Evolutionary conservation across 2,113 vertebrate genomes (phyloP), one percentile per base, ranked within the genome.

Genomic region (Malurus alboscapulatus): DNA sequence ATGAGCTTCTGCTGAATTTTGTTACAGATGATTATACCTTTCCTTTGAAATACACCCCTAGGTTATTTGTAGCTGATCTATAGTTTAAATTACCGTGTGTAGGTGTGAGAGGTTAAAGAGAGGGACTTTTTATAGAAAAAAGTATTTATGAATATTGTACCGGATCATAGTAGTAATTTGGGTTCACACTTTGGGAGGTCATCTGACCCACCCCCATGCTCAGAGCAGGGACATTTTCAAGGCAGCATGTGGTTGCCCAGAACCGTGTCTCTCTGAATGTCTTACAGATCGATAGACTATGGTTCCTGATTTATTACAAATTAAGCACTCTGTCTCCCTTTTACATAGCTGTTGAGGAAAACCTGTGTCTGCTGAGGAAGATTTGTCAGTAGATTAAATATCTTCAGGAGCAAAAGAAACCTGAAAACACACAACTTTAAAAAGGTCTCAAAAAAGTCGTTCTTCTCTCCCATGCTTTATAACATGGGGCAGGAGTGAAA

Each of bases 1-100:
- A 58, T 54, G n/a, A 84, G 30, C 69, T 84, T 81, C 57, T 93
- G 69, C 32, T 87, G 84, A 69, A 72, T 91, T 84, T 91, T 87
- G 27, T 69, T 63, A 54, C 67, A 44, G 30, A 32, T 92, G 75
- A 76, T 93, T 92, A 63, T 92, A 66, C 78, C 55, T 94, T 85
- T 91, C 47, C 71, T 89, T 92, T 91, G 75, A 85, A 93, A 83
- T 87, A 48, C 12, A 71, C 30, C 21, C 40, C 36, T 42, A 32
- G 24, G 84, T 89, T 94, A 80, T 93, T 89, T 95, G 84, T 89
- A 91, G 87, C 67, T 89, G 90, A 73, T 87, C 38, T 30, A 13
- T 34, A 73, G 71, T 45, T 87, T 65, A 95, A 92, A 92, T 93
- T 71, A 38, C 79, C 17, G 2, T 74, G 34, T 58, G 63, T 91